Evolutionary conservation across 2,797 vertebrate species (phyloP).

Genomic region (Anolis apletophallus): DNA sequence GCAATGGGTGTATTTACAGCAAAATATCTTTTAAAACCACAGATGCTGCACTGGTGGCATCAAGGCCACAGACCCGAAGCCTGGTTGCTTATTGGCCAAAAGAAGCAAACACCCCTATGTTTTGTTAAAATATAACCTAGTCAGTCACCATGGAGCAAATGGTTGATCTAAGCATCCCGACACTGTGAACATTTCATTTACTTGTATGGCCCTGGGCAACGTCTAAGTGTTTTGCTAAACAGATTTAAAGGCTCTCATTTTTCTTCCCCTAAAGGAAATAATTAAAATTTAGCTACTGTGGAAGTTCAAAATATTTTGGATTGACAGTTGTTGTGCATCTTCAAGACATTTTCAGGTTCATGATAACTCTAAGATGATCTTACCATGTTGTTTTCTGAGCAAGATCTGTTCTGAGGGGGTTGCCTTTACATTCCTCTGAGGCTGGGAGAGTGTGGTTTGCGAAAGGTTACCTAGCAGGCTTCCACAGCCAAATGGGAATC

Average conservation of each 20-base stretch:
- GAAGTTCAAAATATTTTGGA: not conserved
- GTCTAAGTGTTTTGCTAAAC: not conserved
- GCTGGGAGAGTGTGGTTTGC: too few relatives aligned
- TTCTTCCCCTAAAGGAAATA: not conserved
- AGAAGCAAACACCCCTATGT: slow-evolving; percentile 31
- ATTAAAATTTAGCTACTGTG: not conserved
- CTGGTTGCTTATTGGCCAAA: slow-evolving; percentile 41
- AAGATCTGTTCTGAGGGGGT: too few relatives aligned
- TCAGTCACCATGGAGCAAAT: not conserved
- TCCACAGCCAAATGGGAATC: too few relatives aligned
- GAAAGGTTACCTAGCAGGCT: too few relatives aligned
- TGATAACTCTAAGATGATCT: too few relatives aligned
- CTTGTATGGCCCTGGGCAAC: not conserved
- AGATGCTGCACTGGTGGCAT: slow-evolving; percentile 8
- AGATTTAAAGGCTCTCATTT: not conserved
- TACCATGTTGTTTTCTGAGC: too few relatives aligned
- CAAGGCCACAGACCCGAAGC: not conserved
- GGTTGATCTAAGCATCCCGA: not conserved
- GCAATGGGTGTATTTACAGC: not conserved
- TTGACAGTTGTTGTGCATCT: too few relatives aligned
- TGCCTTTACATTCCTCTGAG: too few relatives aligned
- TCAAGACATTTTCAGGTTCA: too few relatives aligned
- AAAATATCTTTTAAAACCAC: not conserved
- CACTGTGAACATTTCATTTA: not conserved
- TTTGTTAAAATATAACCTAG: slow-evolving; percentile 42